Conservation (phyloP, 2,888 invertebrate species). For the Ernsta delagoae region DNA sequence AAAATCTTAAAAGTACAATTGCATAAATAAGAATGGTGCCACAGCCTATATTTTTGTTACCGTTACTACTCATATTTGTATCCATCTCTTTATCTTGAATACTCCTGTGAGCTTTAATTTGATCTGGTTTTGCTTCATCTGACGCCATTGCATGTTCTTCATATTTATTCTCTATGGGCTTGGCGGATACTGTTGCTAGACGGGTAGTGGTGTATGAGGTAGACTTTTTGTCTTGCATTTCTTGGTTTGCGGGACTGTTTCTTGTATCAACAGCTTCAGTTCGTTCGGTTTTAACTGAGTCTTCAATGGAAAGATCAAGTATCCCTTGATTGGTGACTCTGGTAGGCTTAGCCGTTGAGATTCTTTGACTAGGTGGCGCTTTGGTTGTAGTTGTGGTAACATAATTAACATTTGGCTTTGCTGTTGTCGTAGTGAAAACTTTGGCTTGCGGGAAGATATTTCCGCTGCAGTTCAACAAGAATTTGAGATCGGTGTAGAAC, state of each 20-base stretch:
- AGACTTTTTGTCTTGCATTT: constrained; percentile 43
- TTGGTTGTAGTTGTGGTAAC: constrained; percentile 17
- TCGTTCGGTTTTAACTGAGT: constrained; percentile 37
- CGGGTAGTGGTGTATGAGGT: constrained; percentile 65
- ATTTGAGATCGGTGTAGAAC: constrained; percentile 71
- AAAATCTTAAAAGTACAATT: constrained; percentile 53
- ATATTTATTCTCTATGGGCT: constrained; percentile 60
- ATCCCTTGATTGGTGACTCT: constrained; percentile 44
- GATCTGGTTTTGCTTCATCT: constrained; percentile 74
- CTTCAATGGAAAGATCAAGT: constrained; percentile 45
- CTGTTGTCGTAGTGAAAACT: constrained; percentile 30
- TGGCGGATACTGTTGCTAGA: constrained; percentile 74
- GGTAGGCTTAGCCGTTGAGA: constrained; percentile 31
- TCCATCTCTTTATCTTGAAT: constrained; percentile 53
- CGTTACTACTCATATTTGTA: constrained; percentile 47
- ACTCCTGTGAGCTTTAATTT: constrained; percentile 64
- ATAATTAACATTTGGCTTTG: constrained; percentile 1
- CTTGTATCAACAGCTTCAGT: constrained; percentile 40
- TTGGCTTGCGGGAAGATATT: constrained; percentile 38
- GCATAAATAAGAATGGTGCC: constrained; percentile 46
- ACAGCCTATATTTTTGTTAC: constrained; percentile 50
- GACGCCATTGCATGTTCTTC: constrained; percentile 71
- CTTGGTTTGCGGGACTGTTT: constrained; percentile 35
- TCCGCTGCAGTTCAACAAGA: constrained; percentile 61
- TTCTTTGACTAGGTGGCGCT: constrained; percentile 26